Percentiles rank a stretch among this genome's conserved stretches.
These are phyloP conservation scores for Chascanopsetta lugubris DNA, from an alignment of 2,113 vertebrate genomes.

Conservation along the genomic window DNA sequence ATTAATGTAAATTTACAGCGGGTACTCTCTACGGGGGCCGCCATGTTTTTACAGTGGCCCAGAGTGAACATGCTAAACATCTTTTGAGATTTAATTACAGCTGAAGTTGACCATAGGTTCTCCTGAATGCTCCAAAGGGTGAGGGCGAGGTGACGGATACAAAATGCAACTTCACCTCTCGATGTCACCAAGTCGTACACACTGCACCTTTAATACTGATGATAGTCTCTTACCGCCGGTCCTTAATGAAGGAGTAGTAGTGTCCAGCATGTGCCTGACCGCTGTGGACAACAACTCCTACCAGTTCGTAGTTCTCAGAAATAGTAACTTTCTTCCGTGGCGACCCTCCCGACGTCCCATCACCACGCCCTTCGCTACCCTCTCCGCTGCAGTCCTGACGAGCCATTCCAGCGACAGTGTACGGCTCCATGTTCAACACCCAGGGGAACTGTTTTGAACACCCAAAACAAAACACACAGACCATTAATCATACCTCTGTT, in stretches of 20 bases:
- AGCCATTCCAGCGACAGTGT: constrained; percentile 97
- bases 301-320: constrained; percentile 97
- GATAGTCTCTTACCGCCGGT: constrained; percentile 86
- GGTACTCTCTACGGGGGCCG: no score
- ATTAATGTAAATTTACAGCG: no score
- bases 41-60: no score
- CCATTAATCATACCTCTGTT: background rate
- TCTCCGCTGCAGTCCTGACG: constrained; percentile 94
- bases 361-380: constrained; percentile 86
- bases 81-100: no score
- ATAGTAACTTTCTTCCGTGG: constrained; percentile 97
- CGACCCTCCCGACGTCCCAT: constrained; percentile 88
- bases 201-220: background rate
- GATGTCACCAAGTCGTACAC: no score
- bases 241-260: constrained; percentile 99
- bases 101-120: no score
- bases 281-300: constrained; percentile 97
- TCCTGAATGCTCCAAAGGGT: no score
- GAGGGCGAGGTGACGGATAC: no score
- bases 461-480: background rate
- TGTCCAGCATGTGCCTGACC: constrained; percentile 97
- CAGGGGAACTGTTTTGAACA: constrained; percentile 93
- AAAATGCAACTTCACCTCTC: no score
- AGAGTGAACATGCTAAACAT: no score
- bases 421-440: constrained; percentile 99